Percentiles rank a stretch among this genome's conserved stretches.
phyloP scores from a whole-genome alignment of 2,888 invertebrate genomes.

The Cosmia trapezina region DNA sequence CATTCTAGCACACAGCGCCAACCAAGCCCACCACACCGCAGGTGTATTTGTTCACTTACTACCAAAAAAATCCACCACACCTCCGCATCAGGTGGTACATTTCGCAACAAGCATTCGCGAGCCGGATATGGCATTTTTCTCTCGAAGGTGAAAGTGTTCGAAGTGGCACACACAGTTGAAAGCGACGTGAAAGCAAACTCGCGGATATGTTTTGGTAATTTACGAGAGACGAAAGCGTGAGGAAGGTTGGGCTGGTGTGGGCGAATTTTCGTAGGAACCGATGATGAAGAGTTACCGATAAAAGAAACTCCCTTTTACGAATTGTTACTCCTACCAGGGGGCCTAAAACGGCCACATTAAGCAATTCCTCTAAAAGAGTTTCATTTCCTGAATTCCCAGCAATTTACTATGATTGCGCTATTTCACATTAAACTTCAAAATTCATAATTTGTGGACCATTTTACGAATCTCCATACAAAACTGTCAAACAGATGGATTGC shows the following conservation, averaged over 20 bases:
- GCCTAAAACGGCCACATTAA: too few species aligned
- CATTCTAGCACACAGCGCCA: not conserved
- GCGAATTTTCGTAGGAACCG: constrained; percentile 13
- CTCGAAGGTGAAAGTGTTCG: constrained; percentile 78
- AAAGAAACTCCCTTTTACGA: not conserved
- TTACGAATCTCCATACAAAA: too few species aligned
- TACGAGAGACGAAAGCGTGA: constrained; percentile 64
- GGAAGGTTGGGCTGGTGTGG: constrained; percentile 23
- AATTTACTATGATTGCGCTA: too few species aligned
- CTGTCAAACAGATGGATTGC: too few species aligned
- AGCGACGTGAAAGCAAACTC: constrained; percentile 80
- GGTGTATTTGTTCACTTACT: constrained; percentile 26
- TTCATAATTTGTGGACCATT: too few species aligned
- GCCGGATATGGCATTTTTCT: constrained; percentile 81
- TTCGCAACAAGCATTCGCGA: constrained; percentile 73
- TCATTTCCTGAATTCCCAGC: too few species aligned
- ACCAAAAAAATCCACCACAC: constrained; percentile 61
- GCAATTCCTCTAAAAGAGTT: too few species aligned
- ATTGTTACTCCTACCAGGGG: too few species aligned
- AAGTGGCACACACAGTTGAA: constrained; percentile 76
- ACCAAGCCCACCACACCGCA: constrained; percentile 8
- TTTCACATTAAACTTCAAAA: too few species aligned
- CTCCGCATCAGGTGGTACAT: constrained; percentile 67
- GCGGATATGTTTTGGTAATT: constrained; percentile 68
- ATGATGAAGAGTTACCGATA: not conserved